Evolutionary conservation across 2,113 vertebrate species (phyloP).

Genomic region (Perognathus longimembris): DNA sequence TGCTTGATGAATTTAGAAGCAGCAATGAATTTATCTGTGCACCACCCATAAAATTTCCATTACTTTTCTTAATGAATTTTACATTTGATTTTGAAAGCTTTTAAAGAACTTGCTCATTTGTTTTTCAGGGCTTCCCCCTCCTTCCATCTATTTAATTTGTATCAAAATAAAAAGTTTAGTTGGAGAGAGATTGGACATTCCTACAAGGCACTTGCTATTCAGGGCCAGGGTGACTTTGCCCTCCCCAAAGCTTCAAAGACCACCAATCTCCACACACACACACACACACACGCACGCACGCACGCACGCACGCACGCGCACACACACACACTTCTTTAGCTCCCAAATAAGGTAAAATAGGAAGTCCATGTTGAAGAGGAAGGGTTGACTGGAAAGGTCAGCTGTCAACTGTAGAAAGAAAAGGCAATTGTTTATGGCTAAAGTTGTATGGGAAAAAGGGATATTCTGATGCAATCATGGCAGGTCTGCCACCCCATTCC

Average conservation of each 20-base stretch:
- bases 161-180: slow-evolving; percentile 51
- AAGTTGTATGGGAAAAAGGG: not conserved
- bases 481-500: not conserved
- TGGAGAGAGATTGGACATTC: slow-evolving; percentile 40
- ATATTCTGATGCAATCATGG: not conserved
- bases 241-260: not conserved
- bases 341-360: not conserved
- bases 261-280: not conserved
- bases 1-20: slow-evolving; percentile 77
- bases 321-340: not conserved
- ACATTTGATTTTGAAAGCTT: slow-evolving; percentile 80
- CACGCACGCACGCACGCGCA: not conserved
- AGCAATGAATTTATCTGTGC: slow-evolving; percentile 82
- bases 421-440: not conserved
- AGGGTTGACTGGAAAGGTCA: slow-evolving; percentile 15
- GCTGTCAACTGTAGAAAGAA: not conserved
- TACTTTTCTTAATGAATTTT: slow-evolving; percentile 84
- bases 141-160: slow-evolving; percentile 50
- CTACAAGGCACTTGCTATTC: slow-evolving; percentile 54
- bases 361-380: not conserved
- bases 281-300: not conserved
- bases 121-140: slow-evolving; percentile 54
- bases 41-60: slow-evolving; percentile 83
- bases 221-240: not conserved
- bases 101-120: slow-evolving; percentile 72